Conservation (phyloP, 2,113 vertebrate species). For the Thymallus thymallus region DNA sequence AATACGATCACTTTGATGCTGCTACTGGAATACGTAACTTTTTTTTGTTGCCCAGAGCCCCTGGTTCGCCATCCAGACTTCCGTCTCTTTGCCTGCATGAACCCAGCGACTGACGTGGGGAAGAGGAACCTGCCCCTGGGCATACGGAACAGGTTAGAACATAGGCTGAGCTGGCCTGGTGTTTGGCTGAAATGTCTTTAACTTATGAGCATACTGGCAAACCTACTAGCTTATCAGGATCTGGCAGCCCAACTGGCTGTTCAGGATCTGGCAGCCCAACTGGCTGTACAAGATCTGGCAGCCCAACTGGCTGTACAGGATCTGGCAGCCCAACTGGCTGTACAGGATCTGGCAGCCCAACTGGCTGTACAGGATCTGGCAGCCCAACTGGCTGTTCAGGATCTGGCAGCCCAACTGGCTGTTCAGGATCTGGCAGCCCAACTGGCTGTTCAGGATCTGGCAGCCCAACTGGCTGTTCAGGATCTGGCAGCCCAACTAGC, state of each 20-base stretch:
- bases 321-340: background rate
- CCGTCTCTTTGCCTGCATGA: slow-evolving; percentile 96
- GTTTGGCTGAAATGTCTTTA: background rate
- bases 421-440: background rate
- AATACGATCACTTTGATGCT: no score
- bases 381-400: background rate
- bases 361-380: background rate
- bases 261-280: background rate
- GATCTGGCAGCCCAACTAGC: background rate
- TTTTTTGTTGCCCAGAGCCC: slow-evolving; percentile 73
- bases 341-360: no score
- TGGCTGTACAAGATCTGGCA: background rate
- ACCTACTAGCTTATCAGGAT: background rate
- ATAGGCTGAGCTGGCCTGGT: background rate
- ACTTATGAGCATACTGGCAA: background rate
- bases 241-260: background rate
- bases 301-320: background rate
- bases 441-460: background rate
- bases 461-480: background rate
- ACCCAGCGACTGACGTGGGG: slow-evolving; percentile 96
- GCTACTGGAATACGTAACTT: background rate
- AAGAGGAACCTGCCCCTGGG: slow-evolving; percentile 95
- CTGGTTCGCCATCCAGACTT: slow-evolving; percentile 90
- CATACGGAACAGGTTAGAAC: slow-evolving; percentile 88
- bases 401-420: background rate